Base-by-base conservation (phyloP, 2,888 invertebrate species). In the Piscicola geometra region DNA sequence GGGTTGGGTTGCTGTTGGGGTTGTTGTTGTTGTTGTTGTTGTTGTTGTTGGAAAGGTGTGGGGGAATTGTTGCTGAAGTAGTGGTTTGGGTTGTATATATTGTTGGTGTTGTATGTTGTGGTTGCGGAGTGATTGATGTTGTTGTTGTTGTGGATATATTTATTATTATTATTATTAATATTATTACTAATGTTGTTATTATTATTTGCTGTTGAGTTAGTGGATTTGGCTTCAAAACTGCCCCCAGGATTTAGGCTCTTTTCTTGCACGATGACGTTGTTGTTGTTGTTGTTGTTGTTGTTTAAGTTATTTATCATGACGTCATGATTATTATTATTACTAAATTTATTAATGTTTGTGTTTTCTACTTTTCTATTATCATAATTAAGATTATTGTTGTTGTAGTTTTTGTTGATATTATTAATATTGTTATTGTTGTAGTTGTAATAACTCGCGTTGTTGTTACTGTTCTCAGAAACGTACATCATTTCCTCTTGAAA, bases 171-270 rank as follows among this genome's bases (percentile, higher is more conserved):
- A 18, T 18, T 25, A 56, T 18, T 56, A 25, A 18, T 33, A 33
- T 73, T 73, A 33, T 73, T 64, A 52, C 1, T 73, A 21, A n/a
- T 73, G 35, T 60, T 64, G 32, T 52, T 71, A 56, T 71, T 71
- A 3, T 52, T 71, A 28, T 28, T 71, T 50, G 9, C 3, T 9
- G 15, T 25, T 9, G 9, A 64, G 12, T 21, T 21, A n/a, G 9
- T 25, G 30, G 12, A 3, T 28, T 67, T 67, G 15, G 3, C n/a
- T 18, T 67, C 28, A 21, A 5, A 15, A 28, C 67, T 67, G 30
- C 15, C 30, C 5, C n/a, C 5, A 35, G 15, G 5, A 35, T 67
- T 67, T 12, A 28, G 3, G 67, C 30, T 32, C 3, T 67, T 9
- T 30, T 67, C 30, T 15, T 9, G 28, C 12, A 30, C 30, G n/a